Evolutionary conservation across 1,140 invertebrate genomes (phyloP).

Genomic region (Bombus impatiens): DNA sequence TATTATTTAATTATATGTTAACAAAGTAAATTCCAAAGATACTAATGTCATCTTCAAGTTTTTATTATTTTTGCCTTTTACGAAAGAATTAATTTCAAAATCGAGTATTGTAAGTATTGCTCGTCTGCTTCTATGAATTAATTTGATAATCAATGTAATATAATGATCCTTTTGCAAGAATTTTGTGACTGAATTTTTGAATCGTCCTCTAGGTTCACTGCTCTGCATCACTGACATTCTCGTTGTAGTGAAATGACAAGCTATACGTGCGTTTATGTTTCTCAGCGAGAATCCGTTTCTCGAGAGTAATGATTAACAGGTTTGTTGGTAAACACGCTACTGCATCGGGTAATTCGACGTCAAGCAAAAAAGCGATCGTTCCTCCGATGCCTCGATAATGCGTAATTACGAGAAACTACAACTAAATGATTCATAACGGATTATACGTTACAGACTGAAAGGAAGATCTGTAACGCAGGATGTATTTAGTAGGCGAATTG

Average conservation of each 20-base stretch:
- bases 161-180: too few species aligned
- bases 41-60: neutral
- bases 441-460: constrained; percentile 11
- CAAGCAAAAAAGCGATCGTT: neutral
- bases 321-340: neutral
- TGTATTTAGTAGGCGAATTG: neutral
- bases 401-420: constrained; percentile 31
- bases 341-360: neutral
- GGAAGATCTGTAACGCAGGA: neutral
- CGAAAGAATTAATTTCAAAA: neutral
- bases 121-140: neutral
- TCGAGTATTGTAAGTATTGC: neutral
- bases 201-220: neutral
- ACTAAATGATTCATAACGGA: constrained; percentile 29
- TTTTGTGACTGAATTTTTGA: neutral
- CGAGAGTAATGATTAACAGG: neutral
- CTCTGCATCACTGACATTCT: neutral
- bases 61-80: neutral
- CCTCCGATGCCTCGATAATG: neutral
- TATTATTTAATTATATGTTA: neutral
- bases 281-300: neutral
- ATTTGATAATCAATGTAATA: neutral
- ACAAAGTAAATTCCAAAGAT: neutral
- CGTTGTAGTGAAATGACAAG: constrained; percentile 13
- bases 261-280: neutral